Conservation (phyloP, 2,113 vertebrate genomes). For the Protobothrops mucrosquamatus region DNA sequence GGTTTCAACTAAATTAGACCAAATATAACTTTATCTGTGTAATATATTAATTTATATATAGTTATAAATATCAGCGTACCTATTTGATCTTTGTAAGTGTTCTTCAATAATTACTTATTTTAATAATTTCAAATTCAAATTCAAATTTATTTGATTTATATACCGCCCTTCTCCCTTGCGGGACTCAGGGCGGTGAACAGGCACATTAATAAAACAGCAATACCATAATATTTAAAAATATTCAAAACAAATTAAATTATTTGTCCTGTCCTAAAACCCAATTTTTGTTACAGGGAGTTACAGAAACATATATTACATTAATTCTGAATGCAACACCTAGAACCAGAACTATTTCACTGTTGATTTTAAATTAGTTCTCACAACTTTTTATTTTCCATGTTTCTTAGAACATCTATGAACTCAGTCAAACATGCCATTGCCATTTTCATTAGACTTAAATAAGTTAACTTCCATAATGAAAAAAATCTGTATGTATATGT, state of each 20-base stretch:
- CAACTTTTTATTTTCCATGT: background rate
- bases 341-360: background rate
- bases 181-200: too few relatives aligned
- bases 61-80: background rate
- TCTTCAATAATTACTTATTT: background rate
- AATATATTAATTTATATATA: background rate
- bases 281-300: background rate
- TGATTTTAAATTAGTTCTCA: background rate
- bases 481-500: background rate
- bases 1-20: background rate
- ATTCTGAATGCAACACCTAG: background rate
- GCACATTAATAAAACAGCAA: too few relatives aligned
- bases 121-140: too few relatives aligned
- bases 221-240: too few relatives aligned
- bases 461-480: background rate
- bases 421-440: background rate
- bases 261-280: too few relatives aligned
- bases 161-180: too few relatives aligned
- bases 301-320: background rate
- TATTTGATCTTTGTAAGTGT: background rate
- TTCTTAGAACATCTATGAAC: background rate
- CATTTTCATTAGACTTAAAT: background rate
- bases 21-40: background rate
- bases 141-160: too few relatives aligned
- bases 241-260: too few relatives aligned